Percentiles rank a stretch among this genome's conserved stretches.
phyloP scores from a whole-genome alignment of 2,797 vertebrate genomes.

The Perodicticus potto region DNA sequence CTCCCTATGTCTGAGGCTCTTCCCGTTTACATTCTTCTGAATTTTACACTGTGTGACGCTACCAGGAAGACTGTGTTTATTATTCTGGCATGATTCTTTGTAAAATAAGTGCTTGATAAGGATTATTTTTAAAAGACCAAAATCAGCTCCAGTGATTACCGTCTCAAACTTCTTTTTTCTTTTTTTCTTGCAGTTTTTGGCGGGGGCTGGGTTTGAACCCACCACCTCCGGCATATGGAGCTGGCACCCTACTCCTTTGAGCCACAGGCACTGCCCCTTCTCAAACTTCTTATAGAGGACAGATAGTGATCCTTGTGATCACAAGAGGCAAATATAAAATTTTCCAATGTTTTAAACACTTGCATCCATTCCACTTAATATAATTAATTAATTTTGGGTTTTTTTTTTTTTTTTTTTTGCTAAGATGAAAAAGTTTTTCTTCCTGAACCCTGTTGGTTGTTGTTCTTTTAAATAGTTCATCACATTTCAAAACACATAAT shows the following conservation, averaged over 20 bases:
- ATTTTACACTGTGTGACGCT: slow-evolving; percentile 68
- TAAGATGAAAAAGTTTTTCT: slow-evolving; percentile 58
- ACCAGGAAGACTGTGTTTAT: slow-evolving; percentile 58
- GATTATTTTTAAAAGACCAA: slow-evolving; percentile 82
- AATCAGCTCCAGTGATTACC: slow-evolving; percentile 71
- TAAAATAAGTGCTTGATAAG: slow-evolving; percentile 75
- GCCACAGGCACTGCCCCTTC: background rate
- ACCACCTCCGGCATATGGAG: too few species aligned
- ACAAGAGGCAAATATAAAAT: slow-evolving; percentile 48
- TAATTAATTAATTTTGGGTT: background rate
- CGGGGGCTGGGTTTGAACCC: too few species aligned
- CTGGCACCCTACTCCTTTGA: too few species aligned
- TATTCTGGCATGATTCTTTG: slow-evolving; percentile 73
- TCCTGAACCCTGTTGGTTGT: background rate
- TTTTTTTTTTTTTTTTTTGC: slow-evolving; percentile 21
- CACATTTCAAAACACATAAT: slow-evolving; percentile 32
- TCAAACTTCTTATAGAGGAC: slow-evolving; percentile 66
- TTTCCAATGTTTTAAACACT: slow-evolving; percentile 65
- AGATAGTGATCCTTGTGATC: slow-evolving; percentile 35
- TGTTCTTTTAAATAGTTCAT: background rate
- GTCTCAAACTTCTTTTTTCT: slow-evolving; percentile 62
- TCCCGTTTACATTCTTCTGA: slow-evolving; percentile 63
- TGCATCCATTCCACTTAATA: background rate
- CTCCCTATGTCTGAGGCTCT: slow-evolving; percentile 1
- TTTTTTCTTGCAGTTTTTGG: too few species aligned